Evolutionary conservation across 1,140 invertebrate species (phyloP).

Genomic region (Lepidurus apus): DNA sequence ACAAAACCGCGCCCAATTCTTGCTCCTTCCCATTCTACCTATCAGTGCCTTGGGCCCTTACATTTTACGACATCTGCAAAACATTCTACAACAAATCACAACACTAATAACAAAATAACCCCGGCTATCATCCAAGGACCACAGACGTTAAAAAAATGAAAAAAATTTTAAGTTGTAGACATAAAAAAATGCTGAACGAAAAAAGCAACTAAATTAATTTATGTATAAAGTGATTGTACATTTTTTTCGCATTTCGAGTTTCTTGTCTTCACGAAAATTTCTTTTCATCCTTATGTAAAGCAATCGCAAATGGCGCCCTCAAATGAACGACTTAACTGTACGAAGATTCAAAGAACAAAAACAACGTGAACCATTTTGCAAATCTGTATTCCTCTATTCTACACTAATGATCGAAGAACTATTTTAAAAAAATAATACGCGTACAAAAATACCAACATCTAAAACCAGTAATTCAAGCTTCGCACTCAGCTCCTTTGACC

Average conservation of each 20-base stretch:
- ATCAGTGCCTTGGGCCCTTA: constrained; percentile 20
- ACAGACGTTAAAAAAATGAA: not conserved
- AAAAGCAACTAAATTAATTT: not conserved
- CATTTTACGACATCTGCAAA: constrained; percentile 9
- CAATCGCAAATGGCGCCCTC: not conserved
- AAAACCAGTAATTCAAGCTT: too few relatives aligned
- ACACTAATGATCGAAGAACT: not conserved
- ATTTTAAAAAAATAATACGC: not conserved
- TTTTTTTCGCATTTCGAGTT: not conserved
- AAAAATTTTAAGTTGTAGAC: not conserved
- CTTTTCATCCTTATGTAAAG: not conserved
- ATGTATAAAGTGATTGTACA: constrained; percentile 1
- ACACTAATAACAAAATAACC: not conserved
- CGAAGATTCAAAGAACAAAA: not conserved
- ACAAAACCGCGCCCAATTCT: not conserved
- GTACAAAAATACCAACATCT: not conserved
- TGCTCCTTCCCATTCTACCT: not conserved
- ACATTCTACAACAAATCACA: not conserved
- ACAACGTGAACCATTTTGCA: constrained; percentile 5
- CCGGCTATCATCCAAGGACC: not conserved
- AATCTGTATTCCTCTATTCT: not conserved
- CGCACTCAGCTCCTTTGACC: too few relatives aligned
- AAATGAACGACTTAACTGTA: constrained; percentile 1
- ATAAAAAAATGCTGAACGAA: not conserved
- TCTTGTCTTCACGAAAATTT: constrained; percentile 7